Percentiles rank a stretch among this genome's conserved stretches.
These are phyloP conservation scores for Meleagris gallopavo DNA, from an alignment of 2,113 vertebrate genomes.

Conservation along the genomic window DNA sequence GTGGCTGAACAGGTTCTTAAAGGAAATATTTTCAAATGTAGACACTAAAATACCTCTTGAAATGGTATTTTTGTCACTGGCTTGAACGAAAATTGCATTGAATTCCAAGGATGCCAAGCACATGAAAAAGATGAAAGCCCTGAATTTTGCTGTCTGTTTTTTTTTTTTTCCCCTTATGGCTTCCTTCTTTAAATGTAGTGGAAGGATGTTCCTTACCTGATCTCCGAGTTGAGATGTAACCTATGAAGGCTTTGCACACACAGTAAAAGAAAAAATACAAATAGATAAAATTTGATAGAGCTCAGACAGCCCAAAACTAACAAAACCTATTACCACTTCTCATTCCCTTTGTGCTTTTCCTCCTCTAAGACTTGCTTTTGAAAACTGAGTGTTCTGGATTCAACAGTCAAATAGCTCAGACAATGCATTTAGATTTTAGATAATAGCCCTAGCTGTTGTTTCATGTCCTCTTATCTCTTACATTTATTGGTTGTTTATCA, in stretches of 20 bases:
- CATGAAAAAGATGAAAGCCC: background rate
- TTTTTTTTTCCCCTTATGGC: background rate
- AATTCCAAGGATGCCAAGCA: background rate
- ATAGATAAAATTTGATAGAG: background rate
- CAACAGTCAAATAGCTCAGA: background rate
- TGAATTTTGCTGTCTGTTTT: background rate
- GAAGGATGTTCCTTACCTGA: background rate
- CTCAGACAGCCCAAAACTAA: background rate
- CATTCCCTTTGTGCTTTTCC: background rate
- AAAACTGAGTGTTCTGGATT: background rate
- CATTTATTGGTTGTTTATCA: constrained; percentile 14
- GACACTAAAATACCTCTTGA: background rate
- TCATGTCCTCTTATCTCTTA: background rate
- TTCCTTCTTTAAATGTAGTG: background rate
- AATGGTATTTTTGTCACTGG: background rate
- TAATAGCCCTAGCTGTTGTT: background rate
- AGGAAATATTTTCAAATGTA: background rate
- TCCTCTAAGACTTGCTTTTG: background rate
- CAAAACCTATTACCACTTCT: background rate
- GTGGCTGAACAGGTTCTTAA: background rate
- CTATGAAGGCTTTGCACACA: background rate
- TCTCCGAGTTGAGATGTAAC: background rate
- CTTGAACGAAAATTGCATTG: background rate
- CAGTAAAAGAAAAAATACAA: background rate
- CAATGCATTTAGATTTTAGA: background rate